A percentile compares a stretch with the other conserved stretches of the same genome.
These are phyloP conservation scores for Aplodontia rufa DNA, from an alignment of 2,113 vertebrate genomes.

Conservation along the genomic window DNA sequence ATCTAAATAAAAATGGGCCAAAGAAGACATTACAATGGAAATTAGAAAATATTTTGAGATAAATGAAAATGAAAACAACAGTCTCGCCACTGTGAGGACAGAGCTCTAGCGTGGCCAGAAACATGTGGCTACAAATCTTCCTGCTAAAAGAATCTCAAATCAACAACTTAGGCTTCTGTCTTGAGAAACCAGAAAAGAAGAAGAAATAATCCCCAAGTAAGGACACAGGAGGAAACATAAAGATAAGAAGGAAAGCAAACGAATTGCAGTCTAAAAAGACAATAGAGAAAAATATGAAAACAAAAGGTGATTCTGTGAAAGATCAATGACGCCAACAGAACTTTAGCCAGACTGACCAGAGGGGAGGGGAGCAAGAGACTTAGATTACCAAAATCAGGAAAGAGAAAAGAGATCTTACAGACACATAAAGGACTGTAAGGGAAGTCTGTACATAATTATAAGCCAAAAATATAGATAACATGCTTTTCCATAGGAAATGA, in stretches of 20 bases:
- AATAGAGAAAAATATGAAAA: too few species aligned
- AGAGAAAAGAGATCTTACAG: not conserved
- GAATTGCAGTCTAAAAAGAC: not conserved
- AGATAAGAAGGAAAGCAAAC: too few species aligned
- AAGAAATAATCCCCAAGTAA: not conserved
- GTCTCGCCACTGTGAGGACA: too few species aligned
- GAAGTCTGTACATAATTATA: not conserved
- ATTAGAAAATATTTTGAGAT: not conserved
- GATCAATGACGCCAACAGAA: not conserved
- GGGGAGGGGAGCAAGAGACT: not conserved
- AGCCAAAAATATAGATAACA: not conserved
- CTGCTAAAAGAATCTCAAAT: not conserved
- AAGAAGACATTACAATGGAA: not conserved
- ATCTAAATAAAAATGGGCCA: not conserved
- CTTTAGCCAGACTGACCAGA: not conserved
- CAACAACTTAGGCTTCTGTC: not conserved
- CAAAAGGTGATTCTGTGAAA: not conserved
- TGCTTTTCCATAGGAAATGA: not conserved
- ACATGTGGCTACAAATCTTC: not conserved
- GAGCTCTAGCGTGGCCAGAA: not conserved
- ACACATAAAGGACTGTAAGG: not conserved
- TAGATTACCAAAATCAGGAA: not conserved
- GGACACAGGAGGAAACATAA: not conserved
- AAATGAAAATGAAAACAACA: not conserved
- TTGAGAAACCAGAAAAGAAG: not conserved